Evolutionary conservation across 2,797 vertebrate species (phyloP).

Genomic region (Poeciliopsis infans): DNA sequence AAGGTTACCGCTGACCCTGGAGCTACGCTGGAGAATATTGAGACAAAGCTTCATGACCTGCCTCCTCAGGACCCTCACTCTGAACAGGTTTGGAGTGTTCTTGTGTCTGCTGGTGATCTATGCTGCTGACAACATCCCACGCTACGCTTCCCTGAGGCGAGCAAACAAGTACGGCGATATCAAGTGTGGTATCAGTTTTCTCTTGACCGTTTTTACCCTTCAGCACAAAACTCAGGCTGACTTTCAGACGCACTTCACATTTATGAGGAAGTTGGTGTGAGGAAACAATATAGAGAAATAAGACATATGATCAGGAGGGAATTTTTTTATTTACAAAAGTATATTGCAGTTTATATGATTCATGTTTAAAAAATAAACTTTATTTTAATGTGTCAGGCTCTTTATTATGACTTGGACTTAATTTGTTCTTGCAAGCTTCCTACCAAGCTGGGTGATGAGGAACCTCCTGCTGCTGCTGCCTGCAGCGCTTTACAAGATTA

Average conservation of each 20-base stretch:
- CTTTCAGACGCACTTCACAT: neutral
- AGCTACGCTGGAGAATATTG: slow-evolving; percentile 5
- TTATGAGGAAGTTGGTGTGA: neutral
- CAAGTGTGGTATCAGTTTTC: slow-evolving; percentile 96
- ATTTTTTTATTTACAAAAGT: neutral
- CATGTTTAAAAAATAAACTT: neutral
- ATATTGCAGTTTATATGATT: neutral
- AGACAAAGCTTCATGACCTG: neutral
- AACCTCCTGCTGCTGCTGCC: slow-evolving; percentile 9
- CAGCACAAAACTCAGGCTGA: slow-evolving; percentile 28
- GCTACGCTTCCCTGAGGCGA: slow-evolving; percentile 98
- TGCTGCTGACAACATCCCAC: slow-evolving; percentile 95
- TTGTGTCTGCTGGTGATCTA: slow-evolving; percentile 95
- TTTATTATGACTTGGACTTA: neutral
- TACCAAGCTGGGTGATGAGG: neutral
- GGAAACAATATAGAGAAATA: neutral
- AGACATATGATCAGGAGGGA: neutral
- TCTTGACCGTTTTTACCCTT: slow-evolving; percentile 96
- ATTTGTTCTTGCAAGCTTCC: neutral
- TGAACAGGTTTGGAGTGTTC: slow-evolving; percentile 96
- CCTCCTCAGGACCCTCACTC: slow-evolving; percentile 75
- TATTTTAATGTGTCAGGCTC: neutral
- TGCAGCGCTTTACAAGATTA: slow-evolving; percentile 68
- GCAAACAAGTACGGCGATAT: slow-evolving; percentile 93
- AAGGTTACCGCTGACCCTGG: neutral